Base-by-base conservation (phyloP, 2,888 invertebrate species). In the Dolichopus griseipennis region DNA sequence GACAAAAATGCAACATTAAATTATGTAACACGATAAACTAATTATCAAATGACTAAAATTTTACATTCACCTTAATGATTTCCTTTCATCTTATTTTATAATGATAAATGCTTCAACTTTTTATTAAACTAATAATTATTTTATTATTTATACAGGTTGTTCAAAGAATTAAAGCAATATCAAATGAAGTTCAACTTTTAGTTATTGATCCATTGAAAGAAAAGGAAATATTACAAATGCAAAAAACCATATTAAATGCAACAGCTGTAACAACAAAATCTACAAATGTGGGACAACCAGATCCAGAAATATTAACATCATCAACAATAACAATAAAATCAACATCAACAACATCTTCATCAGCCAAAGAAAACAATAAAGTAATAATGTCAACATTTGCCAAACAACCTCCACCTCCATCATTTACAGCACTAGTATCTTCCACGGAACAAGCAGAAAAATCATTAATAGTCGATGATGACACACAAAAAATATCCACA, bases 121-220 rank as follows among this genome's bases (percentile, higher is more conserved):
- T n/a, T n/a, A n/a, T n/a, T n/a, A n/a, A n/a, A n/a, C n/a, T n/a
- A n/a, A n/a, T n/a, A n/a, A n/a, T 27, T 27, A 4, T 27, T 27
- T 27, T 27, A 27, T 27, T 52, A 52, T 18, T 18, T 52, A 52
- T 41, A 52, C 15, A 52, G 52, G 97, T 97, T 72, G 97, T 97
- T 71, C 90, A 91, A 77, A 87, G 95, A 73, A 96, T 97, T 78
- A 97, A 96, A 83, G 88, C 91, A 68, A 87, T 92, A 68, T 82
- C 90, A 6, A 89, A 90, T 75, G 94, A 96, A 79, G 96, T 97
- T 12, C 90, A 90, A 76, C 84, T 99, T 74, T 85, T 97, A 74
- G 95, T 99, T 70, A 88, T 93, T 71, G 81, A 81, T 75, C 73
- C 73, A 8, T 70, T 65, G 61, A 65, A 68, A 61, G 73, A 74